phyloP scores from a whole-genome alignment of 2,113 vertebrate species.

The Proterorhinus semilunaris region DNA sequence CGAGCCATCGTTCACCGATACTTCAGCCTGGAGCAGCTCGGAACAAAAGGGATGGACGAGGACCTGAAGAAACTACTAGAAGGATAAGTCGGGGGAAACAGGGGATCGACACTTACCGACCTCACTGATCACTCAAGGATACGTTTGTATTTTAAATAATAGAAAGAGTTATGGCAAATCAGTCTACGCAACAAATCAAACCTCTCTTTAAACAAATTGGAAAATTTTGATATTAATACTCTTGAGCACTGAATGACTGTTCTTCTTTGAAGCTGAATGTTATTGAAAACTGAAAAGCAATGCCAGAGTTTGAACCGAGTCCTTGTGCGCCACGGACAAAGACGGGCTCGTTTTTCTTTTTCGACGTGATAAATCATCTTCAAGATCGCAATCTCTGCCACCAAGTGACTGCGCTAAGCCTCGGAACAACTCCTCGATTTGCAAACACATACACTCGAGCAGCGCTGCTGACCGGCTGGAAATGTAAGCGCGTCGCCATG shows the following conservation, averaged over 20 bases:
- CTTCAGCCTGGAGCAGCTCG: constrained; percentile 84
- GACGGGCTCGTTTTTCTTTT: neutral
- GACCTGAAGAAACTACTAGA: constrained; percentile 80
- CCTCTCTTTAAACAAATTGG: too few species aligned
- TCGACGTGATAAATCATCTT: constrained; percentile 30
- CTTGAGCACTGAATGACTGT: too few species aligned
- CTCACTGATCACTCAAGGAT: neutral
- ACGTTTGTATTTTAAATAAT: too few species aligned
- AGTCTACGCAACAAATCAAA: too few species aligned
- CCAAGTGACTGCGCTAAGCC: constrained; percentile 40
- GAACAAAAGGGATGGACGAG: constrained; percentile 71
- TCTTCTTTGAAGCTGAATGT: too few species aligned
- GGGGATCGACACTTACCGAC: neutral
- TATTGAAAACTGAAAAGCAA: too few species aligned
- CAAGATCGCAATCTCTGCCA: constrained; percentile 39
- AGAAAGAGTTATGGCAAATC: too few species aligned
- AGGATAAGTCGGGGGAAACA: constrained; percentile 41
- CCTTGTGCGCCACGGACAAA: neutral
- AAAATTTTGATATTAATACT: too few species aligned
- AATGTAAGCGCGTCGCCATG: constrained; percentile 65
- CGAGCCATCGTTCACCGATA: constrained; percentile 84
- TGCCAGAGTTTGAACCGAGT: neutral
- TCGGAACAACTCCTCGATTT: constrained; percentile 53
- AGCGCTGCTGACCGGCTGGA: constrained; percentile 36
- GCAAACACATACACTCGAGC: constrained; percentile 16